Percentiles rank a stretch among this genome's conserved stretches.
Conservation (phyloP, 2,888 invertebrate species). For the Machimus atricapillus region DNA sequence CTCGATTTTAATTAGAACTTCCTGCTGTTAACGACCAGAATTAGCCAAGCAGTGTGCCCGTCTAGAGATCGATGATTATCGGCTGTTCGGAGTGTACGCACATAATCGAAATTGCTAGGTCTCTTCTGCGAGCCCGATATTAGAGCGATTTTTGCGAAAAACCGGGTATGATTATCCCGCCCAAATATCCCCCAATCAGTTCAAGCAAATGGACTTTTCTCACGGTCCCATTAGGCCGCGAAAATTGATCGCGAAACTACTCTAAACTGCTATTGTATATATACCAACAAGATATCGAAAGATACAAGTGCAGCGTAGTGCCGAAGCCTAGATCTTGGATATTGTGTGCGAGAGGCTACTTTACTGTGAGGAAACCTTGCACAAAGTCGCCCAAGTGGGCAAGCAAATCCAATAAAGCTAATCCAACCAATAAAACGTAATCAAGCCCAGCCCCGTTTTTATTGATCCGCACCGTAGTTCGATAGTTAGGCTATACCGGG, state of each 20-base stretch:
- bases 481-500: not conserved
- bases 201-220: not conserved
- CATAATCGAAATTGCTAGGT: constrained; percentile 2
- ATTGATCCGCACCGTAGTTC: not conserved
- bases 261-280: not conserved
- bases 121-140: not conserved
- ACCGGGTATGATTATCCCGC: not conserved
- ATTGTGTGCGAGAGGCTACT: not conserved
- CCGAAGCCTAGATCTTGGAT: not conserved
- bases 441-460: constrained; percentile 23
- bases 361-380: not conserved
- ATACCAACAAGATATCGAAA: not conserved
- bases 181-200: constrained; percentile 10
- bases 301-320: not conserved
- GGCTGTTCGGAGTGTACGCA: not conserved
- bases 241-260: not conserved
- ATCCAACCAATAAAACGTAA: constrained; percentile 20
- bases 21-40: not conserved
- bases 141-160: not conserved
- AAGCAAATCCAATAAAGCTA: not conserved
- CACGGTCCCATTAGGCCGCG: constrained; percentile 2
- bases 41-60: not conserved
- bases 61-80: constrained; percentile 1
- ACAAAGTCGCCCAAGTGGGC: not conserved
- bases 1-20: not conserved